phyloP scores from a whole-genome alignment of 2,113 vertebrate genomes.

The Larimichthys polyactis region DNA sequence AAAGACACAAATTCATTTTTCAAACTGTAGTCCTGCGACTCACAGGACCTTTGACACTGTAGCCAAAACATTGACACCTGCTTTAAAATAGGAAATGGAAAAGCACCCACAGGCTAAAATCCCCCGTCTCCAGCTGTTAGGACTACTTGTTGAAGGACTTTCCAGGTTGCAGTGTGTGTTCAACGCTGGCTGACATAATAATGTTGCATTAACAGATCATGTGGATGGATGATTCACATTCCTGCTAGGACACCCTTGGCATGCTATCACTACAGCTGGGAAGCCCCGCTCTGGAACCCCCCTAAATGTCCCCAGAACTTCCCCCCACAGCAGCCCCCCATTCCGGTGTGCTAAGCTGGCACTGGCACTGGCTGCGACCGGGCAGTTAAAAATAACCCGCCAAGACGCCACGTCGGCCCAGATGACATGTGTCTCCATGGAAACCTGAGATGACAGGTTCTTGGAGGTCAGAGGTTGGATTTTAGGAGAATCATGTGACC shows the following conservation, averaged over 20 bases:
- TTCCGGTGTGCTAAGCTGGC: conserved; percentile 39
- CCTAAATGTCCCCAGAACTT: conserved; percentile 63
- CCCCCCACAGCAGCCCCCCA: conserved; percentile 42
- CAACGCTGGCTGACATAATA: conserved; percentile 60
- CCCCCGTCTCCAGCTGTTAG: conserved; percentile 48
- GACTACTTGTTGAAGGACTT: conserved; percentile 61
- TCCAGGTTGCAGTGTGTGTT: conserved; percentile 52
- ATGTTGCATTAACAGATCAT: conserved; percentile 57
- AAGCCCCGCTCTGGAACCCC: conserved; percentile 77
- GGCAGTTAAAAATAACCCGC: conserved; percentile 70
- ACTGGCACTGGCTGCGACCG: conserved; percentile 33
- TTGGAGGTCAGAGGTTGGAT: conserved; percentile 63
- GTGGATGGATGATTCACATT: conserved; percentile 71
- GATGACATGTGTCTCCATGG: conserved; percentile 71
- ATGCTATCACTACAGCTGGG: conserved; percentile 66
- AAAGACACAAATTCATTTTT: conserved; percentile 4
- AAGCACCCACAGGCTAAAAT: conserved; percentile 43
- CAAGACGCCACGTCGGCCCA: conserved; percentile 49
- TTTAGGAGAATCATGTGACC: conserved; percentile 66
- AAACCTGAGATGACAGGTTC: conserved; percentile 68
- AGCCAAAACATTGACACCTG: conserved; percentile 47
- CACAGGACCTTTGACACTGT: conserved; percentile 20
- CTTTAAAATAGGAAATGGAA: conserved; percentile 41
- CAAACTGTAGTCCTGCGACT: neutral
- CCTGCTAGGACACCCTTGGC: conserved; percentile 69